Percentiles rank a stretch among this genome's conserved stretches.
Conservation (phyloP, 2,797 vertebrate species). For the Sebastes minor region DNA sequence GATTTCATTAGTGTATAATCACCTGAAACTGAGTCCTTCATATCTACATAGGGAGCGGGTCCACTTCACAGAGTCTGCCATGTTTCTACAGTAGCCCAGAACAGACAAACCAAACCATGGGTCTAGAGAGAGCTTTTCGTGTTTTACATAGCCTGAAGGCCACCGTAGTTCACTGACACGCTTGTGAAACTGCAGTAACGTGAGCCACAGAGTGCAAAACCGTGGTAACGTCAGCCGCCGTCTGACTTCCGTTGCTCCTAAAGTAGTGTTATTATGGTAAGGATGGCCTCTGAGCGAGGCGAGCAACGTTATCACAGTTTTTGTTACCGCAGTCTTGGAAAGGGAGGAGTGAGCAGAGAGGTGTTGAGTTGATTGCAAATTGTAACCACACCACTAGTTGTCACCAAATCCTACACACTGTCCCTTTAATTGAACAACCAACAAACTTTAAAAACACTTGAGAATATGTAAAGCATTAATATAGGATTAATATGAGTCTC, state of each 20-base stretch:
- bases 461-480: accelerated
- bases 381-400: too few species aligned
- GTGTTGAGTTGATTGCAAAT: background rate
- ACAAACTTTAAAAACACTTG: background rate
- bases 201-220: background rate
- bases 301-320: too few species aligned
- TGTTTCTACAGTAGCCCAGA: too few species aligned
- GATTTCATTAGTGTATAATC: background rate
- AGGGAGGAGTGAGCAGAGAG: background rate
- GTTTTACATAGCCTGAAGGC: too few species aligned
- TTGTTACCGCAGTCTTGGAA: background rate
- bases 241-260: background rate
- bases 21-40: background rate
- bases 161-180: background rate
- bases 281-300: background rate
- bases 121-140: too few species aligned
- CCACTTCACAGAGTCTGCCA: too few species aligned
- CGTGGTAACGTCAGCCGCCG: accelerated
- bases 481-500: background rate
- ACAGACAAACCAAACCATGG: too few species aligned
- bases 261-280: background rate
- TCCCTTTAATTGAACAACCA: background rate
- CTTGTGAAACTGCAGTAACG: background rate
- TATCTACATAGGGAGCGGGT: too few species aligned
- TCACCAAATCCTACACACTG: too few species aligned